These are phyloP conservation scores for Fistularia commersonii DNA, from an alignment of 2,797 vertebrate genomes.

Conservation along the genomic window DNA sequence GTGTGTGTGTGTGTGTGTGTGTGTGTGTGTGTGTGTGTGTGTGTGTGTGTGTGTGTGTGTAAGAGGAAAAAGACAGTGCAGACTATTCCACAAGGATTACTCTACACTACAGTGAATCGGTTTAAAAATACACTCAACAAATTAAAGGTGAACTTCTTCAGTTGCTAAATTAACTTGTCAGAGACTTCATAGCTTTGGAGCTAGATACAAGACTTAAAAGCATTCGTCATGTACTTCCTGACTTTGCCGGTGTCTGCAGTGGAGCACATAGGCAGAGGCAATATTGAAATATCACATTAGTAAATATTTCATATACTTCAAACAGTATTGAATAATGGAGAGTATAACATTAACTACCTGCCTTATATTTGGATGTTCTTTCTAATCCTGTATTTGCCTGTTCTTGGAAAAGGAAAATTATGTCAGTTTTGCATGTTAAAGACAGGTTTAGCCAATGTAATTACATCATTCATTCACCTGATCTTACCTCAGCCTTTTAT, in stretches of 20 bases:
- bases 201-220: slow-evolving; percentile 1
- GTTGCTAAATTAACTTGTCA: slow-evolving; percentile 37
- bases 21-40: no score
- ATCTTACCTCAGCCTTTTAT: no score
- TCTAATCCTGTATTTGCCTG: no score
- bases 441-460: no score
- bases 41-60: slow-evolving; percentile 1
- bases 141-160: slow-evolving; percentile 30
- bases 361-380: slow-evolving; percentile 3
- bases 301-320: slow-evolving; percentile 54
- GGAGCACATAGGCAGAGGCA: slow-evolving; percentile 18
- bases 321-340: slow-evolving; percentile 46
- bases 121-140: slow-evolving; percentile 42
- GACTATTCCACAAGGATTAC: slow-evolving; percentile 24
- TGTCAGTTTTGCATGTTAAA: no score
- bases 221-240: not conserved
- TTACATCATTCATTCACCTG: no score
- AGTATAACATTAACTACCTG: slow-evolving; percentile 11
- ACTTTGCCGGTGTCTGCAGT: slow-evolving; percentile 13
- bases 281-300: slow-evolving; percentile 29
- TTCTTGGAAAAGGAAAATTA: no score
- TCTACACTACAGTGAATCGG: slow-evolving; percentile 13
- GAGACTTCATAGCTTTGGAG: slow-evolving; percentile 10
- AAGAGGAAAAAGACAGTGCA: not conserved
- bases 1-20: no score